A percentile compares a stretch with the other conserved stretches of the same genome.
These are phyloP conservation scores for Hexactinellida sp. DNA, from an alignment of 37 sponge, comb jelly and placozoan genomes.

Conservation along the genomic window DNA sequence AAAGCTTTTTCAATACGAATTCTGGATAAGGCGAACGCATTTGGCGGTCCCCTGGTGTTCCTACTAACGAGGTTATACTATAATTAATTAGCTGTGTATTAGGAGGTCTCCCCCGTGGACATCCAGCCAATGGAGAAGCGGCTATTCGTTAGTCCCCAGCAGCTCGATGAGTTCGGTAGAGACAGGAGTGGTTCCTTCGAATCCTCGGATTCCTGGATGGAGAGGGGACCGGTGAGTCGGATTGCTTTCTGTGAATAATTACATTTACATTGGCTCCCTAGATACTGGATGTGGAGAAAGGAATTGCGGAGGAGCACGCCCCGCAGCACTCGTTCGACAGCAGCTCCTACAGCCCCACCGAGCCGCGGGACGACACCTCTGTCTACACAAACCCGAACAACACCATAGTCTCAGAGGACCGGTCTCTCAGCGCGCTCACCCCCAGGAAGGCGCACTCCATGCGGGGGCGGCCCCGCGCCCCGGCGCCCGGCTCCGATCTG, in stretches of 20 bases:
- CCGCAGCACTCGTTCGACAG: background rate
- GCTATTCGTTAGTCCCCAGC: background rate
- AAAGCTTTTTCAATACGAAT: too few relatives aligned
- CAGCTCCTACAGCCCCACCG: background rate
- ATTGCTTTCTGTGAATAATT: background rate
- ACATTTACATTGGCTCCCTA: background rate
- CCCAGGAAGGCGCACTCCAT: background rate
- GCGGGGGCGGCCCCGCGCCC: background rate
- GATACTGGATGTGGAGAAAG: background rate
- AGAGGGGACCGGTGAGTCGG: background rate
- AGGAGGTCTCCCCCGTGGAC: background rate
- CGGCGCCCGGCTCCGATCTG: background rate
- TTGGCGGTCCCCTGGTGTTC: too few relatives aligned
- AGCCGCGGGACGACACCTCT: background rate
- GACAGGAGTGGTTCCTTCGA: background rate
- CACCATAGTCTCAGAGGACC: background rate
- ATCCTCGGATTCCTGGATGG: slow-evolving; percentile 5
- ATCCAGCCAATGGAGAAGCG: background rate
- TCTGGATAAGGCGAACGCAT: too few relatives aligned
- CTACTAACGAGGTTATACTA: too few relatives aligned
- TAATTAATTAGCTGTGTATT: background rate
- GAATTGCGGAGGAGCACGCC: background rate
- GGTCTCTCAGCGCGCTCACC: background rate
- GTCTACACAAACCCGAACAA: background rate
- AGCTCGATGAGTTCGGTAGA: background rate